These are phyloP conservation scores for Athene noctua DNA, from an alignment of 2,113 vertebrate genomes.

Conservation along the genomic window DNA sequence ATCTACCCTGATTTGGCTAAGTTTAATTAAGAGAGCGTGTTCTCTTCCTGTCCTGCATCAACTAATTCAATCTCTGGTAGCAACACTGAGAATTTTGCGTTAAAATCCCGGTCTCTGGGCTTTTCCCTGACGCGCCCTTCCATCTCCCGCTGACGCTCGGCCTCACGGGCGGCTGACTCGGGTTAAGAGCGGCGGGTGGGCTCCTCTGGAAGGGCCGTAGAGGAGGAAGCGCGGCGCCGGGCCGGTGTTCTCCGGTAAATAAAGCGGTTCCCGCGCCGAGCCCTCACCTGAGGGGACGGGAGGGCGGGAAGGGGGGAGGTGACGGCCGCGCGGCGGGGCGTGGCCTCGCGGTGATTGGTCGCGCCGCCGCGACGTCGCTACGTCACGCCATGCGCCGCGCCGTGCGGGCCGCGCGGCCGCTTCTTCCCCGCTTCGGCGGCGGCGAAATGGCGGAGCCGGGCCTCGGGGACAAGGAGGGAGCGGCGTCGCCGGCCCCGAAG, in stretches of 20 bases:
- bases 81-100: not conserved
- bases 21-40: rapidly evolving
- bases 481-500: not conserved
- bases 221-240: not conserved
- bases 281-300: not conserved
- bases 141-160: not conserved
- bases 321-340: not conserved
- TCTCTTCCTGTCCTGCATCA: not conserved
- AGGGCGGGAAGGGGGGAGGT: not conserved
- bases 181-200: not conserved
- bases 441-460: not conserved
- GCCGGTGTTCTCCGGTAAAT: not conserved
- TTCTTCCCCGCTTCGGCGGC: no score
- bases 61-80: not conserved
- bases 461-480: not conserved
- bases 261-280: not conserved
- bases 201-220: rapidly evolving
- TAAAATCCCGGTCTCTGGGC: rapidly evolving
- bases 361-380: not conserved
- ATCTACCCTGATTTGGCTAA: not conserved
- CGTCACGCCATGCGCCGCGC: not conserved
- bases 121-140: not conserved
- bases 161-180: not conserved
- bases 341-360: not conserved
- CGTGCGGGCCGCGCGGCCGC: not conserved